Conservation (phyloP, 2,113 vertebrate species). For the Vulpes lagopus region DNA sequence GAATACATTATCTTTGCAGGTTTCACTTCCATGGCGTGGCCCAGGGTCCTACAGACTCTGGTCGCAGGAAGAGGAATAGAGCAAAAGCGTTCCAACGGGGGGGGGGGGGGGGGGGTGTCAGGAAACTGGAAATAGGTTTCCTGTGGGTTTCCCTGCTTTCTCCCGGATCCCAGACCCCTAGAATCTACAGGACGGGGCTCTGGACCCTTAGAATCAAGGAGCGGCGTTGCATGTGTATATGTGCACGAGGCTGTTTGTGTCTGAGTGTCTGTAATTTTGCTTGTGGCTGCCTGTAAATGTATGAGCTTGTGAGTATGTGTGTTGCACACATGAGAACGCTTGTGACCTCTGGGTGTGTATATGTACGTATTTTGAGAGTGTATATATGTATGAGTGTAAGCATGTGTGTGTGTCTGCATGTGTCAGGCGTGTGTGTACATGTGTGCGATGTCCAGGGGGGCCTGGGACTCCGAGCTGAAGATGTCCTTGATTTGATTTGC, state of each 20-base stretch:
- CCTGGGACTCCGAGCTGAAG: background rate
- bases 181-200: background rate
- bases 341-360: background rate
- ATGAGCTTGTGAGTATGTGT: background rate
- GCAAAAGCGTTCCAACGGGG: background rate
- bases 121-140: background rate
- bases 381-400: background rate
- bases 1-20: background rate
- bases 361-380: background rate
- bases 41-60: background rate
- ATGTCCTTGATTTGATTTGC: background rate
- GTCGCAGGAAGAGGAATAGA: background rate
- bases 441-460: background rate
- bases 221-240: background rate
- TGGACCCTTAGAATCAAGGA: constrained; percentile 40
- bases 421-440: background rate
- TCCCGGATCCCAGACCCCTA: background rate
- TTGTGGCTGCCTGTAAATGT: background rate
- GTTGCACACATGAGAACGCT: background rate
- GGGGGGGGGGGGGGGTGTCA: background rate
- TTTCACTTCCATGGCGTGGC: background rate
- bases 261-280: background rate
- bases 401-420: background rate
- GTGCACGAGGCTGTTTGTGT: background rate
- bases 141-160: background rate